Percentiles rank a stretch among this genome's conserved stretches.
These are phyloP conservation scores for Serripes groenlandicus DNA, from an alignment of 2,888 invertebrate species.

Conservation along the genomic window DNA sequence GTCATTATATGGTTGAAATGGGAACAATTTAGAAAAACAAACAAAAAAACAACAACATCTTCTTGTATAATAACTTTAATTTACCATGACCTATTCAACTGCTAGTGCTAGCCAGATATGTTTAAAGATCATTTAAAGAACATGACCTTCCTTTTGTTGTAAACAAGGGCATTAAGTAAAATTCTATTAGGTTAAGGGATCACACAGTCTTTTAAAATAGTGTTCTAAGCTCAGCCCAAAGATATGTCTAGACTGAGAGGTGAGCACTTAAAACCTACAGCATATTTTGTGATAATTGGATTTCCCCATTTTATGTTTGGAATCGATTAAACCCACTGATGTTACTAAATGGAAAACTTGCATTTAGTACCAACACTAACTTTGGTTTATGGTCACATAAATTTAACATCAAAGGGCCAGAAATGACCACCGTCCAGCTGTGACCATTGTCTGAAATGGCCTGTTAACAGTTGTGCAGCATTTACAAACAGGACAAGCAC, in stretches of 20 bases:
- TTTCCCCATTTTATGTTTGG: slow-evolving; percentile 16
- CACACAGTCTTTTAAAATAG: no score
- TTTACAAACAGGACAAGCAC: slow-evolving; percentile 13
- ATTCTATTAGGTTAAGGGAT: no score
- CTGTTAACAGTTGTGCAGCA: slow-evolving; percentile 19
- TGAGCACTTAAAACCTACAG: slow-evolving; percentile 12
- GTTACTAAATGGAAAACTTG: slow-evolving; percentile 28
- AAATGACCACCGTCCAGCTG: slow-evolving; percentile 21
- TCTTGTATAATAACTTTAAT: no score
- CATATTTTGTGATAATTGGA: slow-evolving; percentile 24
- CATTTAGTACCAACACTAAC: slow-evolving; percentile 20
- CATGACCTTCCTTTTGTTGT: no score
- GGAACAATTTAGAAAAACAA: no score
- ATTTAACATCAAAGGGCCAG: slow-evolving; percentile 17
- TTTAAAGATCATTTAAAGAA: no score
- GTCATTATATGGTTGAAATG: no score
- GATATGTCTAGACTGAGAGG: slow-evolving; percentile 10
- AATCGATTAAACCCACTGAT: slow-evolving; percentile 21
- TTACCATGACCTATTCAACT: no score
- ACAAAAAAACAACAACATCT: no score
- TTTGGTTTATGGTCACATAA: slow-evolving; percentile 19
- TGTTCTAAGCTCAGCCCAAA: neutral
- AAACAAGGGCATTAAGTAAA: no score
- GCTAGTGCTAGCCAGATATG: no score
- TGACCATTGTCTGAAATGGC: slow-evolving; percentile 19